Conservation (phyloP, 2,113 vertebrate genomes). For the Myiozetetes cayanensis region DNA sequence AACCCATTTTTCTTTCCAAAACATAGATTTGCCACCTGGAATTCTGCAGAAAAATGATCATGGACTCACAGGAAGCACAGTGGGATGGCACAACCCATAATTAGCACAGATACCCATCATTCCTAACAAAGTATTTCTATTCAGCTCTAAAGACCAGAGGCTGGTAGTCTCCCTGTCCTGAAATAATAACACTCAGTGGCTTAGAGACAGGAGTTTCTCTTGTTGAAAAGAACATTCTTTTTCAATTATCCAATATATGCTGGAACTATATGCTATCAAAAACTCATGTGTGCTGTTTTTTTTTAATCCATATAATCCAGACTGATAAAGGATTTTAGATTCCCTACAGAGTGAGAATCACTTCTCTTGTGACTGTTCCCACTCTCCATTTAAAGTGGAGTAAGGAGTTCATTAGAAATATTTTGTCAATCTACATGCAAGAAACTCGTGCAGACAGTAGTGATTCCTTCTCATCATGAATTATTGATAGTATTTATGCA, state of each 20-base stretch:
- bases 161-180: not conserved
- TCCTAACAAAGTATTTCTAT: not conserved
- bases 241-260: not conserved
- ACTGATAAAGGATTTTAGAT: not conserved
- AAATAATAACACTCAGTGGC: not conserved
- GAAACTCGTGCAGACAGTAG: not conserved
- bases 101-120: not conserved
- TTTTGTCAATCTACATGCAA: not conserved
- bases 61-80: not conserved
- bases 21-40: slow-evolving; percentile 38
- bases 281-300: not conserved
- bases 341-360: not conserved
- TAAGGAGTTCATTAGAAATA: not conserved
- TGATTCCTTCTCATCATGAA: not conserved
- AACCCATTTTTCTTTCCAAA: slow-evolving; percentile 1
- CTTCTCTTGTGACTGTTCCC: not conserved
- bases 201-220: not conserved
- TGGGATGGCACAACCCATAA: not conserved
- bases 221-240: not conserved
- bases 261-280: not conserved
- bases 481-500: not conserved
- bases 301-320: not conserved
- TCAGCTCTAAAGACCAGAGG: not conserved
- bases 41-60: slow-evolving; percentile 5
- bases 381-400: not conserved